Evolutionary conservation across 2,113 vertebrate species (phyloP).

Genomic region (Sphyrna mokarran): DNA sequence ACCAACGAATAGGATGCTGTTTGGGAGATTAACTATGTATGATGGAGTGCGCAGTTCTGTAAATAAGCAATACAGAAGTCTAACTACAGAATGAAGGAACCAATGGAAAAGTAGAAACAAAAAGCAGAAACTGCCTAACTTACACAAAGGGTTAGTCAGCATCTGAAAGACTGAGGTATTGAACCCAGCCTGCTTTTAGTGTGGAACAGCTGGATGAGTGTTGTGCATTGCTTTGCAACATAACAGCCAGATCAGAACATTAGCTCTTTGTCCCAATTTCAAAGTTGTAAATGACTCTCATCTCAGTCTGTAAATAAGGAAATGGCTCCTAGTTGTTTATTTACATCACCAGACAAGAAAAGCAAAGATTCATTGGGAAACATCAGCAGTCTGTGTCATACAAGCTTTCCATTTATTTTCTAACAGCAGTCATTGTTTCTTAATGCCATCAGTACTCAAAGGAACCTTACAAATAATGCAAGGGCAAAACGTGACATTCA

Average conservation of each 20-base stretch:
- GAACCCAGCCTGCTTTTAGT: neutral
- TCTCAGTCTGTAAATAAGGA: conserved; percentile 25
- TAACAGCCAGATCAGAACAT: neutral
- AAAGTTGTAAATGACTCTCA: neutral
- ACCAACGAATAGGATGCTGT: neutral
- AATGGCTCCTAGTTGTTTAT: neutral
- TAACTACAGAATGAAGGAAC: neutral
- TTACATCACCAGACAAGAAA: neutral
- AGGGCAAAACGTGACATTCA: neutral
- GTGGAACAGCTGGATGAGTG: neutral
- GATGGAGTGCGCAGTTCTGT: neutral
- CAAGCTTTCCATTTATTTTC: neutral
- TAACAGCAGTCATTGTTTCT: neutral
- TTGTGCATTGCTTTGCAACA: neutral
- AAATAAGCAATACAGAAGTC: neutral
- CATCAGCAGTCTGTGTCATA: neutral
- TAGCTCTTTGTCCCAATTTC: neutral
- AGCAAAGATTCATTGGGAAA: neutral
- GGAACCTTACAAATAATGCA: neutral
- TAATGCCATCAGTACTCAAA: neutral
- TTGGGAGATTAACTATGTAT: neutral
- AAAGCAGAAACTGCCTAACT: neutral
- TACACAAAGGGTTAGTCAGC: neutral
- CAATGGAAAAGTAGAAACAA: neutral
- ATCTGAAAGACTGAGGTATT: neutral